Base-by-base conservation (phyloP, 2,797 vertebrate genomes). In the Molothrus ater region DNA sequence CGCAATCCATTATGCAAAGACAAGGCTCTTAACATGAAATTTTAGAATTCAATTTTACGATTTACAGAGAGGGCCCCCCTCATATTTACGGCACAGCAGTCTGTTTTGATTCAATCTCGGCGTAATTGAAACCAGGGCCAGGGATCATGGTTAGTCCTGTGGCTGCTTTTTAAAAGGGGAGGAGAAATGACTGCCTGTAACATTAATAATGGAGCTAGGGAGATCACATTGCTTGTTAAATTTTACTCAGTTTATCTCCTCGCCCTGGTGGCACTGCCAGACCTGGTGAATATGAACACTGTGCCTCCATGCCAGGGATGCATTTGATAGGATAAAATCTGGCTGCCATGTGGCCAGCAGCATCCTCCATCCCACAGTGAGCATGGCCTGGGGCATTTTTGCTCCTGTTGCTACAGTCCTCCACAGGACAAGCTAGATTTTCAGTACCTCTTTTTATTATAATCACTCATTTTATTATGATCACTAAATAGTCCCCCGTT, bases 1-100 rank as follows among this genome's bases (percentile, higher is more conserved):
- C 4, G 2, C 69, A 65, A 93, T 95, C 88, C 93, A 61, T 97
- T 91, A 95, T 94, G 95, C 93, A 95, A 93, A 97, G 95, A 94
- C 61, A 61, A 94, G 89, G 91, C 72, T 96, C 90, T 94, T 91
- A 61, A 48, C 82, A 73, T 96, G 95, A 95, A 96, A 96, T 95
- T 96, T 96, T 95, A 95, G 96, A 94, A 91, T 92, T 69, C 61
- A 64, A 36, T 84, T 94, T 97, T 91, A 80, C 16, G 32, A 86
- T 76, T 70, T 86, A 93, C 85, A 81, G 86, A 57, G 85, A 80
- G 86, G 78, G 81, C 68, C 83, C 83, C 95, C 94, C 86, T 94
- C 12, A 0, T 79, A 61, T 92, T 74, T 93, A 86, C 2, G 2
- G 69, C 75, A 40, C 73, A 42, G 83, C 84, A 88, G 71, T 64